Evolutionary conservation across 2,113 vertebrate species (phyloP), one percentile per base, ranked within the genome.

Genomic region (Psilopsiagon aymara): DNA sequence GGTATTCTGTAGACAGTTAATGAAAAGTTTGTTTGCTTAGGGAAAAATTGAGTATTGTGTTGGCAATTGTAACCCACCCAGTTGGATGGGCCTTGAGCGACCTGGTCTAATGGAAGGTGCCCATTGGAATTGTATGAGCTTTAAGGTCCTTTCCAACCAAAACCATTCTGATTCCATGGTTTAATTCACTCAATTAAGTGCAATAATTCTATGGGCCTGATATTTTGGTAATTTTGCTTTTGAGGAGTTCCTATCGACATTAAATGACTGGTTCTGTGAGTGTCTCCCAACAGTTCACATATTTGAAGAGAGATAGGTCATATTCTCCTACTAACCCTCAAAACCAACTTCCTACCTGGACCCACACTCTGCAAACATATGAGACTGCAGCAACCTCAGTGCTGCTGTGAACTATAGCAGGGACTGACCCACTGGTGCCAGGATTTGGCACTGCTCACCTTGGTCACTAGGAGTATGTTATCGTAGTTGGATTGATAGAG

Each of bases 331-430:
- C 20, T 11, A 28, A 23, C 17, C 53, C 29, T 31, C 24, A 8
- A 20, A 44, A 59, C 33, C 20, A 9, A 2, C 21, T 43, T 57
- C 33, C 28, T 8, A 14, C 29, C 28, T 16, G 31, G 59, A 46
- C 6, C 35, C 7, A 0, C 1, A 0, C 18, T 28, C 37, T 33
- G 29, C 43, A 17, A 24, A 55, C 5, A 0, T 21, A 3, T 1
- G 16, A 1, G 2, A 6, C 17, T 53, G 14, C 31, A 20, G 28
- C 11, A 10, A 21, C 3, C 15, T 8, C 1, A 7, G 5, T 4
- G 28, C 37, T n/a, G 29, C 20, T 25, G 14, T 12, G 10, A 81
- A 21, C 11, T 3, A 2, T 6, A 9, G 10, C n/a, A 10, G 41
- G 37, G 60, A 10, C n/a, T 9, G 19, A 51, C 33, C 35, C 27